phyloP scores from a whole-genome alignment of 2,113 vertebrate species.

The Aptenodytes forsteri region DNA sequence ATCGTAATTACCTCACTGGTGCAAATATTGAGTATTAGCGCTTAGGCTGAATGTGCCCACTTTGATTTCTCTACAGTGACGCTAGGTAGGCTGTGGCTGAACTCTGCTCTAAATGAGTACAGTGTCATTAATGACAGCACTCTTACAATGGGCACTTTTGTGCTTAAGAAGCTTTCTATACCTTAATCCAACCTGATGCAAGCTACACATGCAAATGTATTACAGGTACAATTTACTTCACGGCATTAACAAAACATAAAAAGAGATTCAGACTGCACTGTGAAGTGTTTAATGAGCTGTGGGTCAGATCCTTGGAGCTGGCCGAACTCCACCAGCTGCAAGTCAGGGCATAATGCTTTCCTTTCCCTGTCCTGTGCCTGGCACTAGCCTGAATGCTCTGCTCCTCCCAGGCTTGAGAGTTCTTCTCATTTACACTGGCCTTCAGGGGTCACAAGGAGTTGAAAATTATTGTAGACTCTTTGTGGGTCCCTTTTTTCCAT shows the following conservation, averaged over 20 bases:
- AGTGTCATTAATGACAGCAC: slow-evolving; percentile 1
- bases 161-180: slow-evolving; percentile 30
- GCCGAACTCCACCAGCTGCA: not conserved
- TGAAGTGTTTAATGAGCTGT: slow-evolving; percentile 14
- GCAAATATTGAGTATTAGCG: slow-evolving; percentile 10
- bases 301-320: not conserved
- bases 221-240: slow-evolving; percentile 39
- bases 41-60: slow-evolving; percentile 21
- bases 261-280: not conserved
- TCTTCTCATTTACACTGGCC: not conserved
- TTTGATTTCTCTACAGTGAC: slow-evolving; percentile 43
- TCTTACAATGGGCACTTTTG: slow-evolving; percentile 44
- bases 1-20: slow-evolving; percentile 42
- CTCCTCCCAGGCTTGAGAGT: not conserved
- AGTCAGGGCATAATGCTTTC: not conserved
- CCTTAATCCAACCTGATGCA: slow-evolving; percentile 55
- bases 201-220: slow-evolving; percentile 14
- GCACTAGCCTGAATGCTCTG: not conserved
- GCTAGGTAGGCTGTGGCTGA: slow-evolving; percentile 35
- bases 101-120: slow-evolving; percentile 38
- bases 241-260: not conserved
- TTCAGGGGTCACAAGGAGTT: not conserved
- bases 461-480: not conserved
- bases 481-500: not conserved
- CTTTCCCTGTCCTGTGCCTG: not conserved